A percentile compares a stretch with the other conserved stretches of the same genome.
These are phyloP conservation scores for Pituophis catenifer DNA, from an alignment of 2,113 vertebrate genomes.

Conservation along the genomic window DNA sequence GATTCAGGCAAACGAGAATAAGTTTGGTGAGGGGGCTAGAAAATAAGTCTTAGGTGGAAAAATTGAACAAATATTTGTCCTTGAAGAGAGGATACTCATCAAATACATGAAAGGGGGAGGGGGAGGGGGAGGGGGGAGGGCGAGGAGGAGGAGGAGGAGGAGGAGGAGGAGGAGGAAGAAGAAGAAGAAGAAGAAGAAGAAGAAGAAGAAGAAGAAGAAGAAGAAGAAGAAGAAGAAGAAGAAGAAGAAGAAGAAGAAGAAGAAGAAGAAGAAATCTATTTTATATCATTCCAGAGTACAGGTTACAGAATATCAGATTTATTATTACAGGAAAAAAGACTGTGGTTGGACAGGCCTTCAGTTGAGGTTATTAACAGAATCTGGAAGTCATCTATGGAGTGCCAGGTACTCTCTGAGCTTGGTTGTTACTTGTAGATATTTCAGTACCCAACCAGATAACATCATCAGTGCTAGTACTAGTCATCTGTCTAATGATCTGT, in stretches of 20 bases:
- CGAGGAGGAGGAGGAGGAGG: no score
- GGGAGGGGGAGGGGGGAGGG: no score
- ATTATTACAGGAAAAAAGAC: background rate
- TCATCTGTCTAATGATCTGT: background rate
- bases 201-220: no score
- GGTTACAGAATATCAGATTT: background rate
- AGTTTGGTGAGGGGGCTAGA: background rate
- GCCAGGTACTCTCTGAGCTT: background rate
- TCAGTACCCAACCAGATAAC: background rate
- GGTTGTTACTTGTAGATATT: background rate
- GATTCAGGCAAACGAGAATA: background rate
- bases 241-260: background rate
- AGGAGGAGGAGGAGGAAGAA: no score
- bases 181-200: no score
- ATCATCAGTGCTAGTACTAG: background rate
- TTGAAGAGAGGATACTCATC: background rate
- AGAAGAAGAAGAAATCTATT: background rate
- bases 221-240: no score
- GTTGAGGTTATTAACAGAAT: background rate
- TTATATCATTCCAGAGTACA: background rate
- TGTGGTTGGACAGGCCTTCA: background rate
- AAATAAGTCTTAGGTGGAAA: background rate
- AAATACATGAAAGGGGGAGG: background rate
- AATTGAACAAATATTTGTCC: background rate
- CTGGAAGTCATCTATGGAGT: background rate